Evolutionary conservation across 2,113 vertebrate species (phyloP).

Genomic region (Myrmecobius fasciatus): DNA sequence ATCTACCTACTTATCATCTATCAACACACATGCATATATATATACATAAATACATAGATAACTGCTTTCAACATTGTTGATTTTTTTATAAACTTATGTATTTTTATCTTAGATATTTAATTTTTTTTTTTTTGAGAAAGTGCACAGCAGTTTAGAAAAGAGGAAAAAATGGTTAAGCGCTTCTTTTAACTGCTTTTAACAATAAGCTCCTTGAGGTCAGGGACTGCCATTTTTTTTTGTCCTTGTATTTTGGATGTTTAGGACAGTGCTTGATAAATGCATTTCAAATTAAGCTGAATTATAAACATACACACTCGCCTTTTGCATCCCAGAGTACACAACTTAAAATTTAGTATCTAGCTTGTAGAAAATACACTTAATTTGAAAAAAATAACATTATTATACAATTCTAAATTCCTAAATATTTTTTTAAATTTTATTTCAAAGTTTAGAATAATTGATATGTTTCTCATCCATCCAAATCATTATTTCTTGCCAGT

Average conservation of each 20-base stretch:
- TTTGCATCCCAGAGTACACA: neutral
- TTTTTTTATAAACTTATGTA: neutral
- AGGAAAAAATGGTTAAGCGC: neutral
- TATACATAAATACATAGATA: too few species aligned
- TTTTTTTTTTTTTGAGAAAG: too few species aligned
- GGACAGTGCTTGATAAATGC: neutral
- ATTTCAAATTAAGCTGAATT: neutral
- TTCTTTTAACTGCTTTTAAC: neutral
- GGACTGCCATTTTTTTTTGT: neutral
- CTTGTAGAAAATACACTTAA: neutral
- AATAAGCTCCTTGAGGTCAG: neutral
- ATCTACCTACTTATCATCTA: too few species aligned
- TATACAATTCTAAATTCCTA: neutral
- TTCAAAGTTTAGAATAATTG: conserved; percentile 14
- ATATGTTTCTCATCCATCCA: conserved; percentile 12
- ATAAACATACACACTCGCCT: too few species aligned
- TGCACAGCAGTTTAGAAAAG: neutral
- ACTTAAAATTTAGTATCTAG: neutral
- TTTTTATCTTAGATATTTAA: neutral
- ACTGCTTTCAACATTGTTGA: neutral
- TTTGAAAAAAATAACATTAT: neutral
- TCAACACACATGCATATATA: too few species aligned
- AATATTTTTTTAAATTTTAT: conserved; percentile 25
- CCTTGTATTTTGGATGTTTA: neutral
- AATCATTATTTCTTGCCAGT: neutral